Evolutionary conservation across 2,113 vertebrate genomes (phyloP).

Genomic region (Uria aalge): DNA sequence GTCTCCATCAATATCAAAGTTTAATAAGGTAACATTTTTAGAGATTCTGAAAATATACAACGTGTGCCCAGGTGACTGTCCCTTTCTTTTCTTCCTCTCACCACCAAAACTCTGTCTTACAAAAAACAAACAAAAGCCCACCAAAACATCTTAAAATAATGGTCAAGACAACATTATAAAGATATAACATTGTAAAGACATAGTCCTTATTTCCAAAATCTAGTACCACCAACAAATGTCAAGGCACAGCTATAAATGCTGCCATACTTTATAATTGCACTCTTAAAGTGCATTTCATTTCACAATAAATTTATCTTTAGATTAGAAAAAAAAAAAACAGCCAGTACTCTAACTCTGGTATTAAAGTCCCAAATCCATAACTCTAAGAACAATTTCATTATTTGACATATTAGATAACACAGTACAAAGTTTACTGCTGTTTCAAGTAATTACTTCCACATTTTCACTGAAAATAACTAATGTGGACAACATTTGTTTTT

Average conservation of each 20-base stretch:
- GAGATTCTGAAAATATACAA: not conserved
- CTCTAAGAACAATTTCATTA: not conserved
- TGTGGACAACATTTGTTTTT: not conserved
- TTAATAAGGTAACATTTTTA: not conserved
- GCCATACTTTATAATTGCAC: not conserved
- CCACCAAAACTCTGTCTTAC: not conserved
- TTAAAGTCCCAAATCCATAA: not conserved
- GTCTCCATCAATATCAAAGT: not conserved
- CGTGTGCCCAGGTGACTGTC: not conserved
- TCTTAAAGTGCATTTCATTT: not conserved
- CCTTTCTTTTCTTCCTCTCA: not conserved
- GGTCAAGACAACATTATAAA: not conserved
- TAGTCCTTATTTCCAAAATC: not conserved
- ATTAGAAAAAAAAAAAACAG: not conserved
- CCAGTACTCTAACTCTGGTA: not conserved
- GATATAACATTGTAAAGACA: not conserved
- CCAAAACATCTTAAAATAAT: not conserved
- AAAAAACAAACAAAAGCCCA: not conserved
- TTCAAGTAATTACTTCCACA: constrained; percentile 3
- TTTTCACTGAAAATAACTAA: not conserved
- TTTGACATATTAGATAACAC: not conserved
- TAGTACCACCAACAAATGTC: not conserved
- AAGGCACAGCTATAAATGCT: not conserved
- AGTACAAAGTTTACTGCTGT: not conserved
- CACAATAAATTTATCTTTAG: not conserved